Evolutionary conservation across 2,113 vertebrate species (phyloP).

Genomic region (Ciconia stormi): DNA sequence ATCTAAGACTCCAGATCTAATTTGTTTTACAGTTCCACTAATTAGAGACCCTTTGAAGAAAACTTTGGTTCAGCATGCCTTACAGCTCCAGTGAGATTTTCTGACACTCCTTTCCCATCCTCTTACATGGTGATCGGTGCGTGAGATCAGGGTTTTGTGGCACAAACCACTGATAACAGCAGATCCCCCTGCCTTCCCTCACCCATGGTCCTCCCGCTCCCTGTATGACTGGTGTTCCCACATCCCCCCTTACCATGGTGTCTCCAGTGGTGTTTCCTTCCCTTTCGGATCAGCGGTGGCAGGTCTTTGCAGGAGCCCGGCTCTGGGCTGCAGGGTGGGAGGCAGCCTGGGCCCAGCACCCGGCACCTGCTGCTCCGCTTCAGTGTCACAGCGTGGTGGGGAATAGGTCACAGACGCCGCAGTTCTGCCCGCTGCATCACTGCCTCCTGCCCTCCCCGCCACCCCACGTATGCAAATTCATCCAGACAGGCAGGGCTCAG

Average conservation of each 20-base stretch:
- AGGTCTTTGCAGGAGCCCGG: slow-evolving; percentile 2
- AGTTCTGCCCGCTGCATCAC: neutral
- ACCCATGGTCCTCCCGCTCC: fast-evolving
- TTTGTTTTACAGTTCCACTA: neutral
- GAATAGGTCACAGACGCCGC: slow-evolving; percentile 29
- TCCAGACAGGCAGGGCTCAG: neutral
- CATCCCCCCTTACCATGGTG: slow-evolving; percentile 56
- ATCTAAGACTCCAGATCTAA: neutral
- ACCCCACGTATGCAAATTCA: neutral
- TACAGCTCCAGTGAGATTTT: neutral
- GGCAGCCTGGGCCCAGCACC: neutral
- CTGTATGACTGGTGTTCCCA: fast-evolving
- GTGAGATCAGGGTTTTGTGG: neutral
- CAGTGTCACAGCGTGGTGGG: slow-evolving; percentile 52
- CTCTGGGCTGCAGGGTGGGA: neutral
- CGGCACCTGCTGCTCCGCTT: slow-evolving; percentile 41
- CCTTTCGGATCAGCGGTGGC: neutral
- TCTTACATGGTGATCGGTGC: fast-evolving
- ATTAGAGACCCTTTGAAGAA: neutral
- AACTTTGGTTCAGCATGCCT: neutral
- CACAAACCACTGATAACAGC: neutral
- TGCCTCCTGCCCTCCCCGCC: neutral
- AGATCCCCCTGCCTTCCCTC: neutral
- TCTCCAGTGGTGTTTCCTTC: neutral
- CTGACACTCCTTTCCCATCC: neutral